Conservation (phyloP, 2,113 vertebrate species). For the Cavia aperea region DNA sequence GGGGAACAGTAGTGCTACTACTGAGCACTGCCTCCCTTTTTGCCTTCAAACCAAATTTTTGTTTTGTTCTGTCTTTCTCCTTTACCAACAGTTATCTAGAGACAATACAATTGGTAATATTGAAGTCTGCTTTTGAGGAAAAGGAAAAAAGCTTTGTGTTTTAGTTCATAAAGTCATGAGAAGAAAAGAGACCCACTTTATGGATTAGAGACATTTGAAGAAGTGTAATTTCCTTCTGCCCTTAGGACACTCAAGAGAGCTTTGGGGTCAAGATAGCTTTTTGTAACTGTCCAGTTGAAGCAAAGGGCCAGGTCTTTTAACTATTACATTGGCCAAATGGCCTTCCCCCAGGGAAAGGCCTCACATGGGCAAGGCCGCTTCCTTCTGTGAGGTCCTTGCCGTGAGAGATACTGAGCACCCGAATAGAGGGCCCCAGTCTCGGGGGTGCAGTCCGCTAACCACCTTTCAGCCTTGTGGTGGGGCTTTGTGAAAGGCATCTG, state of each 20-base stretch:
- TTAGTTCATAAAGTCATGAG: constrained; percentile 22
- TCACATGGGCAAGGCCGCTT: background rate
- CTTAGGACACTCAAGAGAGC: background rate
- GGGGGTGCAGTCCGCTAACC: background rate
- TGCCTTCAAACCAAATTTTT: background rate
- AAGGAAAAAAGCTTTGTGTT: background rate
- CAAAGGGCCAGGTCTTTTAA: background rate
- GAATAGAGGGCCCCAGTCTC: too few relatives aligned
- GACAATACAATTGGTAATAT: background rate
- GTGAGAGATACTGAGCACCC: background rate
- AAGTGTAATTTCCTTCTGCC: background rate
- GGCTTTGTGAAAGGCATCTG: too few relatives aligned
- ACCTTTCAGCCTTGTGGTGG: background rate
- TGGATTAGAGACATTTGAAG: background rate
- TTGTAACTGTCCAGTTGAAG: background rate
- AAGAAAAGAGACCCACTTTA: background rate
- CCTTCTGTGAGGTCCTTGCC: background rate
- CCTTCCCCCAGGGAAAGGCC: background rate
- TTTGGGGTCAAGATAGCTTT: background rate
- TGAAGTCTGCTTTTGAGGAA: background rate
- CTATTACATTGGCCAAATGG: background rate
- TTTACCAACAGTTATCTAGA: background rate
- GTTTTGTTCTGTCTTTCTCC: background rate
- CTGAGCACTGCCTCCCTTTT: background rate
- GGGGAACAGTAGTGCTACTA: background rate